Percentiles rank a stretch among this genome's conserved stretches.
phyloP scores from a whole-genome alignment of 2,797 vertebrate species.

The Heterohyrax brucei region DNA sequence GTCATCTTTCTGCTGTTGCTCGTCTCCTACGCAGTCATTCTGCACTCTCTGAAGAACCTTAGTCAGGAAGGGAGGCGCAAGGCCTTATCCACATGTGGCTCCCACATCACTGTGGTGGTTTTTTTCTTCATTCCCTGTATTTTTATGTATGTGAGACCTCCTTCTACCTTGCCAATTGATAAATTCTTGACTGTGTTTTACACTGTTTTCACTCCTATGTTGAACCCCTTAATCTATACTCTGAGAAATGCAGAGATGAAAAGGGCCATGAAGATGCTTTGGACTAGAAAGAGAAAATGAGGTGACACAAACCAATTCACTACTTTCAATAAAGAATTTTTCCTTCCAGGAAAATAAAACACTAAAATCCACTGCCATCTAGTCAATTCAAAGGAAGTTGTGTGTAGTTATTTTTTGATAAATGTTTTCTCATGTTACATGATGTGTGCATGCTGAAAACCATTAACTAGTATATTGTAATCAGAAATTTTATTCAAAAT shows the following conservation, averaged over 20 bases:
- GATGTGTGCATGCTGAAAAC: not conserved
- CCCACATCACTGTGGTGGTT: slow-evolving; percentile 64
- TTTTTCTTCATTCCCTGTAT: not conserved
- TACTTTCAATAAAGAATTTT: not conserved
- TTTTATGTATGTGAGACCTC: not conserved
- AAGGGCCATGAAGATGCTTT: not conserved
- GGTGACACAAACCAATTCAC: not conserved
- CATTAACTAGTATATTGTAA: not conserved
- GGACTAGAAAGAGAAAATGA: not conserved
- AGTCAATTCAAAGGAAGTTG: not conserved
- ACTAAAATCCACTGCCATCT: not conserved
- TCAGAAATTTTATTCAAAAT: not conserved
- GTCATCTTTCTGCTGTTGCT: slow-evolving; percentile 61
- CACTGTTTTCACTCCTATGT: not conserved
- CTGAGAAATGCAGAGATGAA: slow-evolving; percentile 5
- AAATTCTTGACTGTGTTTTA: not conserved
- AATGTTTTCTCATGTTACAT: not conserved
- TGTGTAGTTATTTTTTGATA: not conserved
- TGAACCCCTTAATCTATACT: slow-evolving; percentile 5
- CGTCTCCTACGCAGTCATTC: slow-evolving; percentile 71
- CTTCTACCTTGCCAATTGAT: not conserved
- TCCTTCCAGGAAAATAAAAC: not conserved
- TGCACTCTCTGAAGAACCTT: not conserved
- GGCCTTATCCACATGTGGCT: slow-evolving; percentile 52
- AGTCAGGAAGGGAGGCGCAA: slow-evolving; percentile 31